Base-by-base conservation (phyloP, 2,797 vertebrate species). In the Ataeniobius toweri region DNA sequence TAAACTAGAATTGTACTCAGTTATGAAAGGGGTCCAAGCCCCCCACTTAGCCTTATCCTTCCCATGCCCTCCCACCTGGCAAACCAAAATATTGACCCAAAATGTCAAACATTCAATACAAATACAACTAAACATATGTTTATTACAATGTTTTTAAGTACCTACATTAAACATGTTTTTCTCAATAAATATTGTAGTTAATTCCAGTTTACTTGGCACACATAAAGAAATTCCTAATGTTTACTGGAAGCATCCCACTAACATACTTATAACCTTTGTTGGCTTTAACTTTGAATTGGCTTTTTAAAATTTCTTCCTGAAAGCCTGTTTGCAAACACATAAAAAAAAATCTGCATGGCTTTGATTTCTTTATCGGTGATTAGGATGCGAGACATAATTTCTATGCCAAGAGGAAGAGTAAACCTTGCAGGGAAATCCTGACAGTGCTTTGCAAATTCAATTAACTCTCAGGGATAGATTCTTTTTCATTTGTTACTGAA, bases 391-490 rank as follows among this genome's bases (percentile, higher is more conserved):
- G 77, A 55, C 48, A 74, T 70, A 63, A 75, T 63, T 76, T 51
- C 50, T 51, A 36, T 69, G 56, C 78, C 31, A 14, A 28, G 50
- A 75, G 67, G 85, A 78, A 75, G 73, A 81, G 50, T 77, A 70
- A 80, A 89, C 55, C 71, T 81, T 81, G 59, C 61, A 76, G 65
- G 48, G 78, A 36, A 71, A 78, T 74, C 86, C 79, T 82, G 80
- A 86, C 77, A 81, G 77, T 79, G 78, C 82, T 81, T 70, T 85
- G 80, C 77, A 74, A 73, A 86, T 81, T 87, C 78, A 81, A 74
- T 88, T 24, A 71, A 78, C 80, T 87, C 82, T 76, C 72, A 74
- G 26, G 75, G 71, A 88, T 85, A 71, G 41, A 80, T 83, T 78
- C 78, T 74, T 76, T 71, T 67, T 69, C 41, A 75, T 80, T 75